Conservation (phyloP, 2,888 invertebrate species). For the Amblyjoppa proteus region DNA sequence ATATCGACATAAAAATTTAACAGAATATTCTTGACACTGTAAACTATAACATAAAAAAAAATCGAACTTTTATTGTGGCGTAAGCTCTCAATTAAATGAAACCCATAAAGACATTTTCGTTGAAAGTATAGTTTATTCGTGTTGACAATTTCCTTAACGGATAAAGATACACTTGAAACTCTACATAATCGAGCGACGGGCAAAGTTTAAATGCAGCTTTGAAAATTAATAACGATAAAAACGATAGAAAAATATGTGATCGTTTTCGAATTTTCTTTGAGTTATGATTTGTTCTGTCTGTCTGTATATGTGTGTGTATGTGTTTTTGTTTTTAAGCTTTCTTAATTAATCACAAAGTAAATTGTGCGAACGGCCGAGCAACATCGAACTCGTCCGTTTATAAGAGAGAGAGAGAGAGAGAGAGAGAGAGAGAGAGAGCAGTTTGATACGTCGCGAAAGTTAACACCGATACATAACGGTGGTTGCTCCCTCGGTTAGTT, state of each 20-base stretch:
- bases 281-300: neutral
- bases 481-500: conserved; percentile 8
- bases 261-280: conserved; percentile 43
- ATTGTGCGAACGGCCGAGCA: conserved; percentile 28
- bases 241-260: conserved; percentile 62
- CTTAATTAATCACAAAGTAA: conserved; percentile 9
- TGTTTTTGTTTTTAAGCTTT: conserved; percentile 15
- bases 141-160: conserved; percentile 19
- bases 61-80: neutral
- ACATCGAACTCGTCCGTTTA: conserved; percentile 18
- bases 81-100: neutral
- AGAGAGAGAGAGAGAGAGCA: conserved; percentile 30
- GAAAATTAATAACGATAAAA: conserved; percentile 54
- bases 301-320: neutral
- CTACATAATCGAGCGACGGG: conserved; percentile 38
- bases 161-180: conserved; percentile 16
- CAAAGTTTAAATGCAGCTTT: conserved; percentile 66
- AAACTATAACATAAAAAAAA: too few relatives aligned
- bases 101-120: neutral
- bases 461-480: conserved; percentile 20
- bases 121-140: conserved; percentile 51
- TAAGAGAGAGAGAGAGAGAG: conserved; percentile 23
- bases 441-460: conserved; percentile 3
- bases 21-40: too few relatives aligned
- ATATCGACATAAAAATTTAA: too few relatives aligned